These are phyloP conservation scores for Lindbergichthys nudifrons DNA, from an alignment of 2,797 vertebrate genomes.

Conservation along the genomic window DNA sequence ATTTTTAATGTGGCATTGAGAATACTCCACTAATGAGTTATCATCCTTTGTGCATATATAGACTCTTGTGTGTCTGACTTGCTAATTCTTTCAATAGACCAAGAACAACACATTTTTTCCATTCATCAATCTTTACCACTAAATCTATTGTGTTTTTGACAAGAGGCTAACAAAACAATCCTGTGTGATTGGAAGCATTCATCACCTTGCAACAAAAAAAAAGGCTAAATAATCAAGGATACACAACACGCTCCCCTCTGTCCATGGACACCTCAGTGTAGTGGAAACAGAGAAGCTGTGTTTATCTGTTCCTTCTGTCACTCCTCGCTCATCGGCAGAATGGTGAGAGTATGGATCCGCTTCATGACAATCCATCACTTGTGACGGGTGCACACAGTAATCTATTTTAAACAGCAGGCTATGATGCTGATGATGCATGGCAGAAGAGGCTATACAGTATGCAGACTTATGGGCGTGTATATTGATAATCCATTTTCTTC, in stretches of 20 bases:
- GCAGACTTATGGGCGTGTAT: constrained; percentile 58
- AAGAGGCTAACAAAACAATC: constrained; percentile 14
- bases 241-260: background rate
- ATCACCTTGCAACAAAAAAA: constrained; percentile 21
- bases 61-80: background rate
- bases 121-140: constrained; percentile 4
- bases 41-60: background rate
- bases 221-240: constrained; percentile 18
- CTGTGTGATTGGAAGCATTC: constrained; percentile 13
- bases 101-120: constrained; percentile 1
- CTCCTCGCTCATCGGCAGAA: constrained; percentile 52
- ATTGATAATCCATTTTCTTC: constrained; percentile 78
- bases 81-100: background rate
- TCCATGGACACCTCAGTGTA: constrained; percentile 10
- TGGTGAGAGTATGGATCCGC: constrained; percentile 74
- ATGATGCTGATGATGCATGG: constrained; percentile 77
- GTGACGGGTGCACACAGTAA: constrained; percentile 76
- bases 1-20: background rate
- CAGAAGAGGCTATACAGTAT: constrained; percentile 62
- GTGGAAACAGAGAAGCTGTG: constrained; percentile 46
- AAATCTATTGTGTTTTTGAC: constrained; percentile 23
- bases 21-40: background rate
- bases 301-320: constrained; percentile 71
- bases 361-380: constrained; percentile 78
- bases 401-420: constrained; percentile 76